Evolutionary conservation across 2,888 invertebrate genomes (phyloP).

Genomic region (Drosophila subquinaria): DNA sequence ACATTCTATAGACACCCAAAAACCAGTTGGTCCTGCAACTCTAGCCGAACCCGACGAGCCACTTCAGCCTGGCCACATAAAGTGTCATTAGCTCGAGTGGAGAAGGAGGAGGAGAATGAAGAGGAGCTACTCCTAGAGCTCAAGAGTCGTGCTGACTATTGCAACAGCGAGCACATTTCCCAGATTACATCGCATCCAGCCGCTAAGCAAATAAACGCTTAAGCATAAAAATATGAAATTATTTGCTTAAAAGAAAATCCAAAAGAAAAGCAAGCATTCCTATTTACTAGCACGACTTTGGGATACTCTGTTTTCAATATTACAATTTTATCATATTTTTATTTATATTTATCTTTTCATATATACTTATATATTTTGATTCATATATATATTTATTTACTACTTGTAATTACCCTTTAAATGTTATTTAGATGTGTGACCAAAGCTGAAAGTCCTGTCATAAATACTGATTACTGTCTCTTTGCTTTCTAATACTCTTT

Average conservation of each 20-base stretch:
- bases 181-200: conserved; percentile 64
- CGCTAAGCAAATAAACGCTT: conserved; percentile 73
- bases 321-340: background rate
- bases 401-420: background rate
- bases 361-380: background rate
- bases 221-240: conserved; percentile 79
- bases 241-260: conserved; percentile 50
- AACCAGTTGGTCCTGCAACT: conserved; percentile 9
- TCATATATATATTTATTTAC: background rate
- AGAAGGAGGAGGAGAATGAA: background rate
- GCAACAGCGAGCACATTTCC: conserved; percentile 58
- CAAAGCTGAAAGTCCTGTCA: too few relatives aligned
- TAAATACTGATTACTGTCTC: too few relatives aligned
- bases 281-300: background rate
- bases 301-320: conserved; percentile 29
- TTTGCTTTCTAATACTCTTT: conserved; percentile 1
- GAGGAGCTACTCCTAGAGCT: conserved; percentile 15
- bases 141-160: conserved; percentile 10
- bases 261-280: conserved; percentile 2
- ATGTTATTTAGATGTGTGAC: conserved; percentile 3
- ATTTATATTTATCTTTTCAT: background rate
- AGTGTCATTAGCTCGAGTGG: conserved; percentile 81
- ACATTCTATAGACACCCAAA: conserved; percentile 48
- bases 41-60: conserved; percentile 37
- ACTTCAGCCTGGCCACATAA: conserved; percentile 73